Percentiles rank a stretch among this genome's conserved stretches.
phyloP scores from a whole-genome alignment of 1,140 invertebrate species.

The Drosophila varians region DNA sequence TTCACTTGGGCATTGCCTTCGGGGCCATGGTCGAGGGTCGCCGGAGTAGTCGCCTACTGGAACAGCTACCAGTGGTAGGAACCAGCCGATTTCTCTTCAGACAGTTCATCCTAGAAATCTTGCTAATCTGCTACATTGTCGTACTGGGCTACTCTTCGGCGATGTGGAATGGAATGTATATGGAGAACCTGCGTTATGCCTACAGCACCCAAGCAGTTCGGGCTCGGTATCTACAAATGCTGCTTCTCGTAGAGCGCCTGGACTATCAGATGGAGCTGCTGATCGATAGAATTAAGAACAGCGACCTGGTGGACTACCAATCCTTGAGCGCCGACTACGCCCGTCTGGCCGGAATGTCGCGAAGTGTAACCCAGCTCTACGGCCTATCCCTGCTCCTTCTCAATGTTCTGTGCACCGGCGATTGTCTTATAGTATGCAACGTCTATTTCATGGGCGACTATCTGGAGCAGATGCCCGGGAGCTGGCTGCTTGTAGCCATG shows the following conservation, averaged over 20 bases:
- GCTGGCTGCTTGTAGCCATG: slow-evolving; percentile 33
- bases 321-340: slow-evolving; percentile 36
- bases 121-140: neutral
- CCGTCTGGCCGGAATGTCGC: slow-evolving; percentile 35
- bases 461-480: neutral
- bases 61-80: slow-evolving; percentile 24
- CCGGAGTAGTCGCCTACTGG: slow-evolving; percentile 19
- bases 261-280: slow-evolving; percentile 38
- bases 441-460: slow-evolving; percentile 45
- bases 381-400: slow-evolving; percentile 55
- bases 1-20: slow-evolving; percentile 28
- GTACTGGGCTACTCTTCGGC: neutral
- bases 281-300: neutral
- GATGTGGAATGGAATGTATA: neutral
- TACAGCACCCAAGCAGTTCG: slow-evolving; percentile 52
- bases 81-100: neutral
- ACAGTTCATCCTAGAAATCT: slow-evolving; percentile 17
- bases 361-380: slow-evolving; percentile 37
- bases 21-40: slow-evolving; percentile 22
- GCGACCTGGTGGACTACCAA: slow-evolving; percentile 1
- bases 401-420: slow-evolving; percentile 60
- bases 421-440: slow-evolving; percentile 59
- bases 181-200: slow-evolving; percentile 17
- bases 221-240: slow-evolving; percentile 55
- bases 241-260: slow-evolving; percentile 45